Conservation (phyloP, 2,797 vertebrate genomes). For the Falco novaeseelandiae region DNA sequence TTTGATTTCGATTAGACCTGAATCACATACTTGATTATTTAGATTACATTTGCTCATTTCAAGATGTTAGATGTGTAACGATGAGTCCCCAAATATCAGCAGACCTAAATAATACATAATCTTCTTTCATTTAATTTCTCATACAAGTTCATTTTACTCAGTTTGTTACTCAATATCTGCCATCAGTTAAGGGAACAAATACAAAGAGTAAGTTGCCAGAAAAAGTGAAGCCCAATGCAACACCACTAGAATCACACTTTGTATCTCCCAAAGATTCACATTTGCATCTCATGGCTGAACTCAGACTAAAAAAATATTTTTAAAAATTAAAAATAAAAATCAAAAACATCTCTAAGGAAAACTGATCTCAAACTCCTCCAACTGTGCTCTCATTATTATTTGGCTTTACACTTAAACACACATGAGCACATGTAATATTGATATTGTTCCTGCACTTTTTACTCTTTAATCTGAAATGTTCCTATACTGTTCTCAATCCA, state of each 20-base stretch:
- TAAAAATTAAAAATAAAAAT: no score
- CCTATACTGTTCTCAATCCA: neutral
- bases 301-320: neutral
- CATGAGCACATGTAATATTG: neutral
- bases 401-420: neutral
- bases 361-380: neutral
- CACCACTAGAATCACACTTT: neutral
- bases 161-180: neutral
- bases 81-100: neutral
- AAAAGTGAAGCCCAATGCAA: neutral
- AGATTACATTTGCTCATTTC: neutral
- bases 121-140: neutral
- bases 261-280: neutral
- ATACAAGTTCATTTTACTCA: neutral
- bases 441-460: neutral
- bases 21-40: neutral
- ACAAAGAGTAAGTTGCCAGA: neutral
- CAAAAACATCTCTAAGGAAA: neutral
- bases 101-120: neutral
- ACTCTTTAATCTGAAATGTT: neutral
- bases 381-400: neutral
- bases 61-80: neutral
- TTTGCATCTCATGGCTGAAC: neutral
- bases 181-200: neutral
- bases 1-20: neutral